Base-by-base conservation (phyloP, 1,140 invertebrate species). In the Drosophila nebulosa region DNA sequence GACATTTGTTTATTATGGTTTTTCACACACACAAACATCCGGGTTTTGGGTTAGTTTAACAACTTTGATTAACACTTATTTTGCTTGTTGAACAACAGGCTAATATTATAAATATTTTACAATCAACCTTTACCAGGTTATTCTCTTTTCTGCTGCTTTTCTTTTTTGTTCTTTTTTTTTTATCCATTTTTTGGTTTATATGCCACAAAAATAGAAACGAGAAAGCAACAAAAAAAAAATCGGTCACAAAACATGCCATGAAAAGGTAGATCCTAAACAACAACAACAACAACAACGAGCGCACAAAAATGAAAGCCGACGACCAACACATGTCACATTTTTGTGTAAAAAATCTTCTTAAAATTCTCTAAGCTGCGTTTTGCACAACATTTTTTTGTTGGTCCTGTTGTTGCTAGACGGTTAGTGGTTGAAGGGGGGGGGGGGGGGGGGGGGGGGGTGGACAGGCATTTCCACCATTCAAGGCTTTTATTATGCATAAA, bases 291-390 rank as follows among this genome's bases (percentile, higher is more conserved):
- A 66, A 58, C 51, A 39, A 53, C 50, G n/a, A 52, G 24, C 30
- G 30, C 3, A 32, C 30, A 32, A 32, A 64, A 59, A 24, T 32
- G 14, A 61, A 73, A 83, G 63, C 69, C 66, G 83, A 75, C 83
- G 79, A 72, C 69, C 58, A 86, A 81, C 81, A 86, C 81, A 88
- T 86, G 81, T 81, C 83, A 85, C 70, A 88, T 75, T 78, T 85
- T 71, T 85, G 74, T 86, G 66, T 74, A 78, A 64, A 74, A 46
- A 81, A 81, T 72, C 79, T 74, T 79, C 79, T 85, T 77, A 67
- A 81, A 81, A 88, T 56, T 78, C 59, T 81, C 66, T 76, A 86
- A 86, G 68, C 81, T 71, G 77, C 61, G 69, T 59, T 63, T 55
- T 61, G 35, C 68, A 55, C 60, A 64, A 64, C 60, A 57, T 27